Base-by-base conservation (phyloP, 2,888 invertebrate species). In the Charanyca ferruginea region DNA sequence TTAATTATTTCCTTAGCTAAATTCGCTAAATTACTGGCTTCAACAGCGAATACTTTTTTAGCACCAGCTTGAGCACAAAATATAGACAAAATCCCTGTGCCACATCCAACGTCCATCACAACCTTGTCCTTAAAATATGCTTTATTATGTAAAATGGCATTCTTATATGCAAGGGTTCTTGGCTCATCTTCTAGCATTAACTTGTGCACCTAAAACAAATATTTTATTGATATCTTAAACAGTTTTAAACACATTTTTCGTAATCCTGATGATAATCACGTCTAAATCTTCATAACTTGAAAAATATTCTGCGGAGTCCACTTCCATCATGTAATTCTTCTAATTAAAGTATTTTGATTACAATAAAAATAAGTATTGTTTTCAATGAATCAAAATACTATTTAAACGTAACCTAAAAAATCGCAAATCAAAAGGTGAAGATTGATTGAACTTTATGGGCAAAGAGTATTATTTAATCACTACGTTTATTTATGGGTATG, bases 31-130 rank as follows among this genome's bases (percentile, higher is more conserved):
- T 96, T 96, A 83, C 98, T 98, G 2, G 98, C 98, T 96, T 98
- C 98, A 1, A 98, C 96, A 9, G 98, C 98, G 89, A 97, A 98
- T 0, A 98, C 98, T 90, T 97, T 97, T 65, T 96, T 96, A 6
- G 99, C 99, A n/a, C 99, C 99, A 35, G 98, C 98, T 91, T 97
- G 93, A 44, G 98, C 99, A 90, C 98, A 98, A 91, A 98, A 98
- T 85, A 99, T 94, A 1, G 99, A 98, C 28, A 99, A 93, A 80
- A 99, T 98, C 28, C 99, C 98, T 20, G 98, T 98, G 1, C 98
- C 98, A 70, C 98, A 97, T 1, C 98, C 98, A 58, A 98, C 97
- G 93, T 98, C 98, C 94, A 99, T 96, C 0, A 99, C 98, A 60
- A 97, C 89, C 96, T 98, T 99, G 69, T 97, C 97, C 84, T 96